Conservation (phyloP, 2,888 invertebrate genomes). For the Drosophila niveifrons region DNA sequence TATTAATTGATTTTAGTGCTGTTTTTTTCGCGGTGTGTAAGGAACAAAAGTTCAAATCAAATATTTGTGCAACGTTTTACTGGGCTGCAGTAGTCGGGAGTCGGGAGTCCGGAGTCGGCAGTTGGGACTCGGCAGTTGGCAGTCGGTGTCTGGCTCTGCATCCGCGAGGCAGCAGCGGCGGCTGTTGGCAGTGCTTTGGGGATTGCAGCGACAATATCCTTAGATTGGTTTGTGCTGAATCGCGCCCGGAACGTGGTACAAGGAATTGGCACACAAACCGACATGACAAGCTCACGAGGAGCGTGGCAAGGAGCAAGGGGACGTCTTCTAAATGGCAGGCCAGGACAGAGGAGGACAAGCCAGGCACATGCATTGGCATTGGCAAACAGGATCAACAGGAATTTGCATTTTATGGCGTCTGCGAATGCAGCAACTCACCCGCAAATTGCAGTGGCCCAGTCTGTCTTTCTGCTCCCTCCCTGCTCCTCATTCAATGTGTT, state of each 20-base stretch:
- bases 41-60: conserved; percentile 66
- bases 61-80: conserved; percentile 67
- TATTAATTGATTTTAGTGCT: too few relatives aligned
- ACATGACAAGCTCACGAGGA: conserved; percentile 61
- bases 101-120: too few relatives aligned
- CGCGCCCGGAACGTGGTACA: conserved; percentile 67
- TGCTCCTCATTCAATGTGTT: neutral
- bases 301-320: neutral
- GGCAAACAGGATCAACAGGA: conserved; percentile 79
- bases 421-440: conserved; percentile 58
- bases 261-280: conserved; percentile 74
- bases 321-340: conserved; percentile 65
- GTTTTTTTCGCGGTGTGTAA: conserved; percentile 30
- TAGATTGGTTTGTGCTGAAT: conserved; percentile 77
- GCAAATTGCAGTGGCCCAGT: conserved; percentile 8
- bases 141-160: neutral
- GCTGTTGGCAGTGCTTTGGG: conserved; percentile 48
- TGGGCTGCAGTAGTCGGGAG: conserved; percentile 14
- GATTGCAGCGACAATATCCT: conserved; percentile 74
- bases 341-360: conserved; percentile 21
- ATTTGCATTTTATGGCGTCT: conserved; percentile 81
- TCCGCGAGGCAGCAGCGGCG: neutral
- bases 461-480: neutral
- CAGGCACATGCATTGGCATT: conserved; percentile 76
- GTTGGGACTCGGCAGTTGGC: too few relatives aligned